A percentile compares a stretch with the other conserved stretches of the same genome.
Evolutionary conservation across 2,888 invertebrate species (phyloP).

Genomic region (Crioceris asparagi): DNA sequence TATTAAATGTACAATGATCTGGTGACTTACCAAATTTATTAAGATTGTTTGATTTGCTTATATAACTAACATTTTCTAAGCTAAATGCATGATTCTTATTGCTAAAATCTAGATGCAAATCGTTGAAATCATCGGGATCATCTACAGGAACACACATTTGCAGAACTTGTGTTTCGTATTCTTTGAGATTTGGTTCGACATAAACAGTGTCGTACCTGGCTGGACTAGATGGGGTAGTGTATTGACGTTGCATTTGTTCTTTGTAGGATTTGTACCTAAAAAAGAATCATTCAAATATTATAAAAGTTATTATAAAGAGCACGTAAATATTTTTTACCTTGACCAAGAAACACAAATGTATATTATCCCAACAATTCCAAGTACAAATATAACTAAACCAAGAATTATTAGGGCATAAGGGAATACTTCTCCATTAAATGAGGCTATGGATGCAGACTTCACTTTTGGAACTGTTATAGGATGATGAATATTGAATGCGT

Average conservation of each 20-base stretch:
- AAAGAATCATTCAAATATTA: constrained; percentile 15
- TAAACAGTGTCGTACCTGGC: constrained; percentile 60
- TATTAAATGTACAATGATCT: background rate
- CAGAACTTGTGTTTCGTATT: constrained; percentile 90
- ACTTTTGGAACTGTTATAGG: constrained; percentile 41
- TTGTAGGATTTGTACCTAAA: constrained; percentile 78
- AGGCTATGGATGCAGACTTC: constrained; percentile 36
- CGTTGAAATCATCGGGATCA: constrained; percentile 64
- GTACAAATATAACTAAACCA: constrained; percentile 78
- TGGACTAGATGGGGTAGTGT: constrained; percentile 47
- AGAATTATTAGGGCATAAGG: constrained; percentile 83
- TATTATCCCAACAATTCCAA: constrained; percentile 79
- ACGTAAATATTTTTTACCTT: constrained; percentile 51
- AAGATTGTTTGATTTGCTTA: constrained; percentile 65
- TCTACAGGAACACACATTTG: constrained; percentile 88
- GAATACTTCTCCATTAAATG: constrained; percentile 53
- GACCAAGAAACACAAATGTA: constrained; percentile 93
- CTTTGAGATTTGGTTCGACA: constrained; percentile 71
- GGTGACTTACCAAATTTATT: constrained; percentile 42
- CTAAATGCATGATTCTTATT: constrained; percentile 80
- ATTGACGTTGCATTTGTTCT: constrained; percentile 45
- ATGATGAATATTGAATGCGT: constrained; percentile 55
- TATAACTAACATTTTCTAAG: constrained; percentile 80
- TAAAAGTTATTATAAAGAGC: background rate
- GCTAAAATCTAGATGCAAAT: constrained; percentile 76